Base-by-base conservation (phyloP, 2,888 invertebrate species). In the Meliscaeva auricollis region DNA sequence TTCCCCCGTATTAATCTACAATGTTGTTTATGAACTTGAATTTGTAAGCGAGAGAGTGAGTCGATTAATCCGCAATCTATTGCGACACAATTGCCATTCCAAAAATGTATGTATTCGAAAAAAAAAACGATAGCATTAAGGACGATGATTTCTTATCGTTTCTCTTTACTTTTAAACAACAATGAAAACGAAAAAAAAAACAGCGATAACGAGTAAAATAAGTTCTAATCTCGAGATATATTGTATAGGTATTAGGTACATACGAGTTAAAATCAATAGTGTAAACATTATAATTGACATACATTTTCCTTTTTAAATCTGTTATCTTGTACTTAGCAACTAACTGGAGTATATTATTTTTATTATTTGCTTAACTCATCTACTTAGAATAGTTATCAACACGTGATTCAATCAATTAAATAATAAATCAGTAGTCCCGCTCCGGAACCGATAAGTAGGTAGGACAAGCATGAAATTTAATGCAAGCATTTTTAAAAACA, bases 281-380 rank as follows among this genome's bases (percentile, higher is more conserved):
- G 58, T 38, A 38, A 38, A 58, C 38, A 58, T 58, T 58, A 15
- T 58, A 5, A 35, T 38, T 58, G 56, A 58, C 56, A 58, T 13
- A 58, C 56, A 20, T 58, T 35, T 38, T n/a, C 9, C 17, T 13
- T 3, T 35, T 58, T 58, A 7, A 38, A 20, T 11, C 13, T 58
- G 20, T 58, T 58, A 58, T 58, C 58, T 35, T 7, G 5, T 20
- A 58, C 58, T 58, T 58, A 38, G 58, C 58, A 58, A 58, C 38
- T 54, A 35, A 8, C 15, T 48, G 15, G 4, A 32, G 3, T 5
- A 3, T 32, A 3, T 48, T 15, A 11, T 11, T 20, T 11, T 9
- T 15, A 54, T 1, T 30, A 32, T 20, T 58, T 58, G 6, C 35
- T 20, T 7, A 58, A 38, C n/a, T 54, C 30, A 58, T 38, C 8